Base-by-base conservation (phyloP, 2,888 invertebrate species). In the Rhabditoides inermis region DNA sequence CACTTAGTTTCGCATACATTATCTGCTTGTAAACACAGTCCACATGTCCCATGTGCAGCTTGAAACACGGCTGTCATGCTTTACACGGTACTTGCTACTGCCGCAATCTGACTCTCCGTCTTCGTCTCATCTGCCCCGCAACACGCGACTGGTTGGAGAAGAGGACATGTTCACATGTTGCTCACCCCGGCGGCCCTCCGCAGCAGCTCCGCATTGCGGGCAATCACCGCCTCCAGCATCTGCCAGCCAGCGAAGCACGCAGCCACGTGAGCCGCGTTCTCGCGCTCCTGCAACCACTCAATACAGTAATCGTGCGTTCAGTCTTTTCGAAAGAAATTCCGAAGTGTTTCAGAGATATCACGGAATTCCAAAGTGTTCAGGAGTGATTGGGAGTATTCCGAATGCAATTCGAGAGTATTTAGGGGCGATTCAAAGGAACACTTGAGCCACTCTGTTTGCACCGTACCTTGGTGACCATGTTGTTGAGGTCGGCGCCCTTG, bases 181-280 rank as follows among this genome's bases (percentile, higher is more conserved):
- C 54, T 36, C 40, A 71, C 71, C 51, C 71, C 94, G 76, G 92
- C 94, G 1, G 88, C 85, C 37, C 88, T 86, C 75, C 87, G 88
- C 18, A 90, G 85, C 1, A 68, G 51, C 80, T 95, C 92, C 10
- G 92, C 89, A 78, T 87, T 84, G 78, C 88, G 88, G 50, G 85
- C 84, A 51, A 95, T 81, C 42, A 98, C 82, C 48, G 89, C 81
- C 76, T 90, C 88, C 75, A 95, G 87, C 76, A 91, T 88, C 77
- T 95, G 92, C 78, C 94, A 94, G 69, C 90, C 83, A 50, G 90
- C 88, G 79, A 88, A 87, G 85, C 89, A 88, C 25, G 91, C 88
- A 15, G 92, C 88, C 78, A 91, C 87, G 80, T 95, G 94, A 49
- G 92, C 84, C 30, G 87, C 89, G 80, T 90, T 92, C 82, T 88